Evolutionary conservation across 92 coral and sea anemone species (phyloP), one percentile per base, ranked within the genome.

Genomic region (Hydrozoanthus gracilis): DNA sequence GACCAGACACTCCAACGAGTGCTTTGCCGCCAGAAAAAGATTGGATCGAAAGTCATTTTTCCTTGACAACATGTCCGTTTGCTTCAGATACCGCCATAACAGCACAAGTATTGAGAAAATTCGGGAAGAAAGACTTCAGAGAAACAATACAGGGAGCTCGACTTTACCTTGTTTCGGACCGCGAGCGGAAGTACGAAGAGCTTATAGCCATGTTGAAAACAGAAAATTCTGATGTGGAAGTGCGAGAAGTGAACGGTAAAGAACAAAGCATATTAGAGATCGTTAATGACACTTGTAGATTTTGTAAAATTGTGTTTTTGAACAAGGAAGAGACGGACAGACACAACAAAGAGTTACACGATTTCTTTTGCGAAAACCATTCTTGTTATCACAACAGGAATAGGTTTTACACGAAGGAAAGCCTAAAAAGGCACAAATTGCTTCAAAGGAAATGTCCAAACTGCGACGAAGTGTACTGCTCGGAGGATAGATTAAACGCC

Each of bases 1-100:
- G 99, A 74, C 94, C 90, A 6, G 99, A 97, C 83, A 97, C 99
- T 27, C 99, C 99, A 16, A 55, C 83, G 0, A 89, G 90, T 52
- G 95, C 98, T 15, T 84, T 91, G 69, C 99, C 99, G 4, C 97
- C 95, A 7, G 65, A 50, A 47, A 87, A 83, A 18, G 82, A 87
- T 39, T 97, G 98, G 98, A 82, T 97, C 6, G 91, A 93, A 62
- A 50, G 27, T 16, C 96, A 95, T 64, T 88, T 84, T 67, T 92
- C 98, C 5, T 78, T 93, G 17, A 97, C 98, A 3, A 93, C 98
- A 3, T 95, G 95, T 20, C 99, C 99, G 4, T 95, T 79, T 60
- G 99, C 99, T 35, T 97, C 99, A 18, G 95, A 95, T 44, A 91
- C 99, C 44, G 77, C 89, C 5, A 86, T 97, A 7, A 71, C 78